Percentiles rank a stretch among this genome's conserved stretches.
Evolutionary conservation across 2,888 invertebrate species (phyloP).

Genomic region (Charanyca ferruginea): DNA sequence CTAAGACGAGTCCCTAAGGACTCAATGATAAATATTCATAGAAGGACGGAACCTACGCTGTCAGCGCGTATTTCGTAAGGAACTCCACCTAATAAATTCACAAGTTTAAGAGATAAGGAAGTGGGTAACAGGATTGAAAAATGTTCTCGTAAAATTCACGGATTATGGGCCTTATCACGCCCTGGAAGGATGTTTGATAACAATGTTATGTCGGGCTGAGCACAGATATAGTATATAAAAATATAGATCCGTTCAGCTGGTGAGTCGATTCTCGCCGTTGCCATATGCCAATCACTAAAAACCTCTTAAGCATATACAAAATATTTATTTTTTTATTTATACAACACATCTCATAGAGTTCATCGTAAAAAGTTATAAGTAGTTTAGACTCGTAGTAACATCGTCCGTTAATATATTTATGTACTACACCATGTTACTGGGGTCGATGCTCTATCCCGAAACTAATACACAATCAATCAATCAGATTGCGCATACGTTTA

Average conservation of each 20-base stretch:
- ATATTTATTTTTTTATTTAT: conserved; percentile 47
- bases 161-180: conserved; percentile 26
- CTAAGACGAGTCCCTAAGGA: conserved; percentile 44
- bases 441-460: conserved; percentile 57
- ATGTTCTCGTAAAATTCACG: conserved; percentile 47
- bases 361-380: conserved; percentile 53
- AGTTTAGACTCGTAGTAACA: conserved; percentile 46
- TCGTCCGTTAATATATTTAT: conserved; percentile 48
- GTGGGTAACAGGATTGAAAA: conserved; percentile 47
- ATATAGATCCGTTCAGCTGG: neutral
- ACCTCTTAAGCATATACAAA: conserved; percentile 41
- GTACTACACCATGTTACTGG: conserved; percentile 34
- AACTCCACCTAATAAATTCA: conserved; percentile 56
- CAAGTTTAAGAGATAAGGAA: conserved; percentile 46
- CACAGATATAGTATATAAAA: conserved; percentile 11
- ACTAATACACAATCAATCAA: conserved; percentile 60
- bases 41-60: conserved; percentile 36
- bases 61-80: conserved; percentile 44
- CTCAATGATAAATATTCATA: conserved; percentile 64
- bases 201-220: conserved; percentile 9
- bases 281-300: conserved; percentile 44
- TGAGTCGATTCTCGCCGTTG: conserved; percentile 23
- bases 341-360: conserved; percentile 44
- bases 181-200: conserved; percentile 38
- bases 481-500: conserved; percentile 46